Evolutionary conservation across 2,113 vertebrate species (phyloP).

Genomic region (Rhizomys pruinosus): DNA sequence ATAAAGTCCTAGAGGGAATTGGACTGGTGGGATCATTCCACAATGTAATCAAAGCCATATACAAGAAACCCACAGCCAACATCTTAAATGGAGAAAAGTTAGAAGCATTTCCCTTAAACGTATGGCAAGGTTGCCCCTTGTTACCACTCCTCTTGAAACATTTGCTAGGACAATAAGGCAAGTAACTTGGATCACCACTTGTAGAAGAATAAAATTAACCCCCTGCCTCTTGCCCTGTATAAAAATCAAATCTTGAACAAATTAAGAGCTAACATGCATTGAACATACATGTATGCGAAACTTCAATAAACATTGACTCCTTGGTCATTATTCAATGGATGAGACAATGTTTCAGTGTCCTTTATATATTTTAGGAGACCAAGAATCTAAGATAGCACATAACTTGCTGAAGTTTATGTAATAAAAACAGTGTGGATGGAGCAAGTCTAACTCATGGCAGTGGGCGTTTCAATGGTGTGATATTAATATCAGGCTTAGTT

Average conservation of each 20-base stretch:
- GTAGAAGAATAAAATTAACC: too few species aligned
- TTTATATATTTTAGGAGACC: not conserved
- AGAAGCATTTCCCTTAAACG: too few species aligned
- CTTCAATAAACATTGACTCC: not conserved
- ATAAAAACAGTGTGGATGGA: not conserved
- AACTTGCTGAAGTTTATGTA: not conserved
- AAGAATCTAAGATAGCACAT: not conserved
- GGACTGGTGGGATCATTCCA: too few species aligned
- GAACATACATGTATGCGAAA: not conserved
- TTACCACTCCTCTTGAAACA: too few species aligned
- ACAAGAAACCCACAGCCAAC: too few species aligned
- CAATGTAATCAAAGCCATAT: too few species aligned
- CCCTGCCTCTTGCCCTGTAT: too few species aligned
- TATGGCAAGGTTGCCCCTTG: too few species aligned
- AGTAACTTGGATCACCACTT: too few species aligned
- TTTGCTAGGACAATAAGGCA: too few species aligned
- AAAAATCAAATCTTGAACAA: conserved; percentile 14
- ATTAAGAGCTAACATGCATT: not conserved
- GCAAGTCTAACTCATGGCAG: fast-evolving
- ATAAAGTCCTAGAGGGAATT: too few species aligned
- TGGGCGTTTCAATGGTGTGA: not conserved
- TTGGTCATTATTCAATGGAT: not conserved
- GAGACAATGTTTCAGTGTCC: not conserved
- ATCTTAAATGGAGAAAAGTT: too few species aligned
- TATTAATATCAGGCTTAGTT: not conserved